Evolutionary conservation across 2,888 invertebrate genomes (phyloP).

Genomic region (Coenonympha arcania): DNA sequence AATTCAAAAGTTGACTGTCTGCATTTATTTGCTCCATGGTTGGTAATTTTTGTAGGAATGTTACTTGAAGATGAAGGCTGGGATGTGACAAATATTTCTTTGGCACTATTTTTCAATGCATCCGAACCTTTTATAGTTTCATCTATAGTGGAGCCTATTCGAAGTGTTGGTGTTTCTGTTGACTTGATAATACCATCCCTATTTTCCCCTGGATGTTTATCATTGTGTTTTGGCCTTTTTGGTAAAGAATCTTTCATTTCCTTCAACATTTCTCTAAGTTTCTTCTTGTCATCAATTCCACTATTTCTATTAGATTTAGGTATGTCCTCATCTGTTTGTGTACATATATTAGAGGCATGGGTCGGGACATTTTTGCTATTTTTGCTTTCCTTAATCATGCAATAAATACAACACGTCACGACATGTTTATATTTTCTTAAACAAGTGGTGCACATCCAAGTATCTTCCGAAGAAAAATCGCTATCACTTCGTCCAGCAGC

Average conservation of each 20-base stretch:
- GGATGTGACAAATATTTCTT: constrained; percentile 14
- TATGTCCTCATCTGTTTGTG: constrained; percentile 41
- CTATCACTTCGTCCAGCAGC: constrained; percentile 1
- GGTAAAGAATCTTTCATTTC: constrained; percentile 85
- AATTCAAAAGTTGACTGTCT: not conserved
- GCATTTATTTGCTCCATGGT: not conserved
- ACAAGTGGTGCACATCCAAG: constrained; percentile 58
- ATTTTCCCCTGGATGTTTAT: constrained; percentile 15
- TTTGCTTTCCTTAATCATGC: constrained; percentile 36
- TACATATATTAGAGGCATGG: constrained; percentile 36
- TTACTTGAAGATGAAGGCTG: constrained; percentile 18
- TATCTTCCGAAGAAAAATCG: constrained; percentile 27
- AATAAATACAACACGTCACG: constrained; percentile 46
- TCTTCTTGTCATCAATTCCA: constrained; percentile 68
- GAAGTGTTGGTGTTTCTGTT: constrained; percentile 55
- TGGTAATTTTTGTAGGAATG: constrained; percentile 4
- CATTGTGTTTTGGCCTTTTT: constrained; percentile 65
- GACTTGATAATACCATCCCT: constrained; percentile 25
- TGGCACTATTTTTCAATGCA: constrained; percentile 9
- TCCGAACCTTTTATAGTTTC: not conserved
- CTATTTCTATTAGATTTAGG: constrained; percentile 13
- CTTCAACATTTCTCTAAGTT: constrained; percentile 80
- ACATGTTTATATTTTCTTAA: constrained; percentile 53
- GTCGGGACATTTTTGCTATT: constrained; percentile 23
- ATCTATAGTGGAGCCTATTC: constrained; percentile 42